Percentiles rank a stretch among this genome's conserved stretches.
phyloP scores from a whole-genome alignment of 2,888 invertebrate species.

The Pomacea canaliculata region DNA sequence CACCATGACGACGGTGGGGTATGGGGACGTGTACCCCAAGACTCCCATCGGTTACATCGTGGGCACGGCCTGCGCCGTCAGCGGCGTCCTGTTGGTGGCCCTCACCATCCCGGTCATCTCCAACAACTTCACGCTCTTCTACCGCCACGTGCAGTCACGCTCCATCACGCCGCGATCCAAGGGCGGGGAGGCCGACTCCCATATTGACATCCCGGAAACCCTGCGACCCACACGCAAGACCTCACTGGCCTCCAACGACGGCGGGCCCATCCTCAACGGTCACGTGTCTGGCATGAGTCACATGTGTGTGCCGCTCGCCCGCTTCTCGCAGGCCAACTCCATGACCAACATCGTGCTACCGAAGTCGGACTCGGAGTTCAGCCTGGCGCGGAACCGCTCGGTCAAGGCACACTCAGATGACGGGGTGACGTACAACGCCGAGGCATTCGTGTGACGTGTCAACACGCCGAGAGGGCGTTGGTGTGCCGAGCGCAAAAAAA shows the following conservation, averaged over 20 bases:
- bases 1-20: constrained; percentile 69
- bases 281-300: constrained; percentile 36
- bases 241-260: constrained; percentile 44
- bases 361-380: constrained; percentile 44
- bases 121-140: constrained; percentile 68
- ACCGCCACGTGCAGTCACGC: constrained; percentile 64
- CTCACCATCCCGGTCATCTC: constrained; percentile 68
- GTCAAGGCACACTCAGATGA: constrained; percentile 56
- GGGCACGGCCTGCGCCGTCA: constrained; percentile 63
- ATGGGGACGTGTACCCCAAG: constrained; percentile 64
- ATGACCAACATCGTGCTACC: constrained; percentile 46
- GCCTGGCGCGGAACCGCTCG: constrained; percentile 41
- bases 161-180: constrained; percentile 35
- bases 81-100: constrained; percentile 65
- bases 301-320: constrained; percentile 26
- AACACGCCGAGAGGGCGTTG: not conserved
- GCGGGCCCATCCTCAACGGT: constrained; percentile 50
- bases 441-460: constrained; percentile 40
- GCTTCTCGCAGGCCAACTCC: constrained; percentile 47
- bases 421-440: constrained; percentile 52
- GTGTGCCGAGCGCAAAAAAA: no score
- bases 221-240: constrained; percentile 38
- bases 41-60: constrained; percentile 63
- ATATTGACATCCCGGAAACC: constrained; percentile 28
- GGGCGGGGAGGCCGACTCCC: constrained; percentile 23